Base-by-base conservation (phyloP, 2,113 vertebrate genomes). In the Tiliqua scincoides region DNA sequence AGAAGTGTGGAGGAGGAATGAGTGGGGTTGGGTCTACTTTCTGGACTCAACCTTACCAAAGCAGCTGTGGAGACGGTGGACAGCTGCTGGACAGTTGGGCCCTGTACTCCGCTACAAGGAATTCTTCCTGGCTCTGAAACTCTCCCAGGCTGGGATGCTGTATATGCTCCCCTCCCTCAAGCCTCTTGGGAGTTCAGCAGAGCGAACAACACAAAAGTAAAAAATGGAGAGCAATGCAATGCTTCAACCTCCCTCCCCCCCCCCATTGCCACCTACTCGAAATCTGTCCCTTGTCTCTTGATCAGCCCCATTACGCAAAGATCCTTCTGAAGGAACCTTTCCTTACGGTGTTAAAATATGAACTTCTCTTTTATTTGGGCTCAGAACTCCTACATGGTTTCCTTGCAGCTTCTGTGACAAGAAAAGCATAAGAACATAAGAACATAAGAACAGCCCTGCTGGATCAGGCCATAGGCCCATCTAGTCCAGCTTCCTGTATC, bases 71-170 rank as follows among this genome's bases (percentile, higher is more conserved):
- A 18, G 62, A 17, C 59, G 2, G 11, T 21, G 11, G 89, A 82
- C 94, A 89, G 84, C 83, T 89, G 81, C 57, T 30, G 35, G 54
- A 8, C 2, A 10, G 23, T 5, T 18, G 88, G 73, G 85, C 59
- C 0, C 0, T 0, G 5, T 0, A 2, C 27, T 1, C 0, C 3
- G 90, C 89, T 91, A n/a, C 14, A 21, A 27, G 27, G 6, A 30
- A 7, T 23, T 78, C n/a, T n/a, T 79, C 27, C 1, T 48, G 71
- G 30, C 71, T 40, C 40, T 35, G 1, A 8, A 67, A 54, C 21
- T 35, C 35, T 63, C 37, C 75, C 76, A 72, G 3, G 85, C 67
- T 18, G 73, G 14, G 17, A 84, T 88, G 88, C 30, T 12, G 93
- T 81, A 91, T 87, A 90, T 91, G 85, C 35, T 79, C 6, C 0